Base-by-base conservation (phyloP, 2,113 vertebrate genomes). In the Coryphaenoides rupestris region DNA sequence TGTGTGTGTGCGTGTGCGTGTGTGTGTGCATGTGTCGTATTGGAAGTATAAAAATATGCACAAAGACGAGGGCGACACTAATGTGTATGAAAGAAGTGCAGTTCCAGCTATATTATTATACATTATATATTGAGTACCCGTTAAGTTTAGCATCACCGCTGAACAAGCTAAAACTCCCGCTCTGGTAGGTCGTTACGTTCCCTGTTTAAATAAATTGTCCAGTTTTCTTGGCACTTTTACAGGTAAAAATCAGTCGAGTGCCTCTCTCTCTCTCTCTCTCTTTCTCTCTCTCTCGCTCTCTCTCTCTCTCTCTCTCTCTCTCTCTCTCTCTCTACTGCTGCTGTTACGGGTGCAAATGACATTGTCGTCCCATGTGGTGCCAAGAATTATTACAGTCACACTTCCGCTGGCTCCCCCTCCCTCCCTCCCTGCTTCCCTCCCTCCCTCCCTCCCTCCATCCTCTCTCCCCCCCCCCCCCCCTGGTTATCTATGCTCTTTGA, bases 401-500 rank as follows among this genome's bases (percentile, higher is more conserved):
- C 33, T 1, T 40, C 13, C 33, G 33, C 33, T n/a, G n/a, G n/a
- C n/a, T n/a, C 47, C 15, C 14, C 17, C 47, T 49, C 17, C 1
- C 47, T 49, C 47, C 17, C 47, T 49, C 47, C 3, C n/a, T n/a
- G n/a, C n/a, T n/a, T n/a, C 3, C 70, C 73, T 45, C 73, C 72
- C 78, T 66, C 58, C 63, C 67, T 68, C 80, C 73, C 79, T 74
- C 70, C 73, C 57, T 79, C 76, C n/a, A n/a, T n/a, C 70, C 66
- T 76, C 70, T 76, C 73, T 74, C 62, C 69, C 67, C 73, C 74
- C 66, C 70, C 60, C 24, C 73, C 74, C 64, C 59, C 77, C 26
- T 62, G 77, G 75, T 88, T 88, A 89, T 86, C 85, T 81, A 83
- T 87, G 85, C 84, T 89, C 84, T 89, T 89, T 89, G 87, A 89